Base-by-base conservation (phyloP, 2,888 invertebrate species). In the Tupiocoris notatus region DNA sequence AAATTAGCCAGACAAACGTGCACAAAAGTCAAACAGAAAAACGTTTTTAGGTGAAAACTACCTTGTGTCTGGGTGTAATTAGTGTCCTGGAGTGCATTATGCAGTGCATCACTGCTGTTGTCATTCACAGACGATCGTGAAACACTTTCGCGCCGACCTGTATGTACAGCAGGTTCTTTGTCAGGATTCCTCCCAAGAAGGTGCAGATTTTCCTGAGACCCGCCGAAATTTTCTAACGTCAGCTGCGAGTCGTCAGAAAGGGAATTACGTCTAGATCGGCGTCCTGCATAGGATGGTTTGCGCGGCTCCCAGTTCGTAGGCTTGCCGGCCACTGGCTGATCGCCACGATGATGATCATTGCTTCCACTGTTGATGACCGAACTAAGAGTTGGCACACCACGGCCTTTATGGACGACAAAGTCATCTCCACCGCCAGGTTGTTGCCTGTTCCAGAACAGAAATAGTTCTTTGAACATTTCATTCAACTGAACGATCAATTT, bases 211-310 rank as follows among this genome's bases (percentile, higher is more conserved):
- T 95, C 95, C 86, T 94, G 94, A 80, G 93, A 93, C 76, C 95
- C 95, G 64, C 95, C 95, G 84, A 95, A 95, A 86, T 95, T 95
- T 86, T 95, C 95, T 75, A 95, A 92, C 0, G 95, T 95, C 80
- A 95, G 86, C 80, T 83, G 94, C 39, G 93, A 94, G 83, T 95
- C 95, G 83, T 95, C 95, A 78, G 90, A 89, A 67, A 92, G 87
- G 80, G 94, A 95, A 83, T 94, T 93, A 79, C 94, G 88, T 18
- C 95, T 87, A 63, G 94, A 95, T 63, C 95, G 88, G 1, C 94
- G 88, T 63, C 94, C 95, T 75, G 93, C 93, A 85, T 90, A 94
- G 77, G 89, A 89, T 65, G 88, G 88, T 83, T 89, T 88, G 81
- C 89, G 86, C 78, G 92, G 92, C 84, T 91, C 91, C 91, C 92